Evolutionary conservation across 2,797 vertebrate species (phyloP), one percentile per base, ranked within the genome.

Genomic region (Gymnopithys bicolor): DNA sequence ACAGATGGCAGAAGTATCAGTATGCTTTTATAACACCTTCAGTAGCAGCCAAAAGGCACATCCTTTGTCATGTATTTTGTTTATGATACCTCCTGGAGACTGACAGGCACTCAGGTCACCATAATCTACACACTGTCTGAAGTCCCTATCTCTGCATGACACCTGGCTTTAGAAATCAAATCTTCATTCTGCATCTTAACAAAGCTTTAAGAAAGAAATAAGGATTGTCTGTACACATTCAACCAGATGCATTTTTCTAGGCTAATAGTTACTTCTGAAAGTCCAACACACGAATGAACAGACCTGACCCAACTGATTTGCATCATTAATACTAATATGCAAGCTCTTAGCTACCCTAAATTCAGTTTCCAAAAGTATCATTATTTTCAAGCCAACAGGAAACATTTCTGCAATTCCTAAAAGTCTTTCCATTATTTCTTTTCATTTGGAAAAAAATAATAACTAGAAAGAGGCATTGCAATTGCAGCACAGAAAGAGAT

Each of bases 101-200:
- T 30, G 53, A 84, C 1, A 76, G 55, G 71, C 32, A 59, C 69
- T 59, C 52, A 43, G 41, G 56, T 67, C 41, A 84, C 55, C 45
- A 51, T 22, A 59, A 59, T 25, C 55, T 46, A 23, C n/a, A 49
- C 10, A 13, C 18, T 14, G 43, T 55, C 69, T 79, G 58, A 85
- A 52, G 53, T 95, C 66, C 33, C 71, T 58, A 3, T 71, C 76
- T 68, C 70, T 43, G 62, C 49, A 53, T 30, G 67, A 58, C 66
- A 71, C 32, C 66, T 88, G 62, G 41, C 64, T 84, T 90, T 78
- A 88, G 55, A 88, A 89, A 88, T 75, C 66, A 83, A 83, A 90
- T 80, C 80, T 90, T 89, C 67, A 45, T 76, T 86, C 83, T 62
- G 21, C 21, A 46, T 62, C 63, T 82, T 52, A 78, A 67, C 43